phyloP scores from a whole-genome alignment of 2,113 vertebrate species.

The Orientallactaga bullata region DNA sequence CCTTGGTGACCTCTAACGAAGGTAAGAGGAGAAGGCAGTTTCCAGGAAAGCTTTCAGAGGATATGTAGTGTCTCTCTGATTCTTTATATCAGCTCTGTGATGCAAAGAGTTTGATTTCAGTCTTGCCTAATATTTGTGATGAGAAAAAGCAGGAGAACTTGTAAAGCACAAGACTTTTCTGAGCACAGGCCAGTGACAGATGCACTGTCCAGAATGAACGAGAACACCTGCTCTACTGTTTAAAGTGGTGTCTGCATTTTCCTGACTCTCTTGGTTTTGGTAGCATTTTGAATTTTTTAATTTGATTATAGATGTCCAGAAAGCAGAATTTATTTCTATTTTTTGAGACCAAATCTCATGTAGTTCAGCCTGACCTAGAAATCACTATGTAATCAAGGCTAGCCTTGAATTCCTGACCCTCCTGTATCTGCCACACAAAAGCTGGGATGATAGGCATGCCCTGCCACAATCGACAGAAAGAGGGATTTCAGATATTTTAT shows the following conservation, averaged over 20 bases:
- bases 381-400: background rate
- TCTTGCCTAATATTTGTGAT: background rate
- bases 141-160: background rate
- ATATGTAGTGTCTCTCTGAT: background rate
- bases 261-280: background rate
- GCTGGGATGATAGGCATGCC: background rate
- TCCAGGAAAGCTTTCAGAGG: background rate
- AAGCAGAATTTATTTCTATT: background rate
- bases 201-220: too few relatives aligned
- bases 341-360: background rate
- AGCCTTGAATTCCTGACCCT: background rate
- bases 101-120: background rate
- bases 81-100: background rate
- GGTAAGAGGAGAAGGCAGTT: background rate
- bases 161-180: background rate
- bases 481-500: background rate
- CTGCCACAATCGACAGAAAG: background rate
- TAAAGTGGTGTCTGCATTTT: background rate
- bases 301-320: background rate
- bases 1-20: background rate
- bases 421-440: background rate
- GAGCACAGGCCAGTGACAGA: background rate
- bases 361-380: background rate
- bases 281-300: conserved; percentile 18
- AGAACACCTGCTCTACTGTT: background rate